These are phyloP conservation scores for Samia ricini DNA, from an alignment of 1,140 invertebrate genomes.

Conservation along the genomic window DNA sequence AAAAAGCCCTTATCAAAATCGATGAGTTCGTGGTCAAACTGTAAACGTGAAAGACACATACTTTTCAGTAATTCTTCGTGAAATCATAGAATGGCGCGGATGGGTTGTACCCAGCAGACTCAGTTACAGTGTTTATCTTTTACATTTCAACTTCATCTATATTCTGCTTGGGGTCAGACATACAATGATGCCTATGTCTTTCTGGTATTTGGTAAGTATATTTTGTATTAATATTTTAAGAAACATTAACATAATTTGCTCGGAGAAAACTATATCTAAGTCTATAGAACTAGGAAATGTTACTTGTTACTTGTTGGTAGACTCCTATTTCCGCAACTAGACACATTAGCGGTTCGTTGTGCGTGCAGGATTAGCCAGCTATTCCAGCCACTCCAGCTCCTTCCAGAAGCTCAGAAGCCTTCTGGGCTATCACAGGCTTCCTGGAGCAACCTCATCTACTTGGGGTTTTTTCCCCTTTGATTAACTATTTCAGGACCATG, in stretches of 20 bases:
- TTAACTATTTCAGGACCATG: no score
- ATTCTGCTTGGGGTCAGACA: not conserved
- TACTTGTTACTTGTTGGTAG: no score
- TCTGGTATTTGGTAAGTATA: not conserved
- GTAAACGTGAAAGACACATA: not conserved
- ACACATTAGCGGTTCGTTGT: no score
- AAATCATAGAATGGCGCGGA: conserved; percentile 30
- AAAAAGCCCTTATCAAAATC: not conserved
- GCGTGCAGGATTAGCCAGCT: no score
- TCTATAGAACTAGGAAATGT: no score
- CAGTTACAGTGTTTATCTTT: not conserved
- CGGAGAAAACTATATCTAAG: no score
- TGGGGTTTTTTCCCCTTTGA: not conserved
- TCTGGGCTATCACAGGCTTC: no score
- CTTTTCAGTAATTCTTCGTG: conserved; percentile 13
- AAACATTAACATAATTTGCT: not conserved
- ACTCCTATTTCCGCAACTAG: no score
- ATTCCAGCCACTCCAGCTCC: no score
- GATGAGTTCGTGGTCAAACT: not conserved
- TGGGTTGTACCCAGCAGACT: conserved; percentile 30
- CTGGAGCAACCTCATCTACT: no score
- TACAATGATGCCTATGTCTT: not conserved
- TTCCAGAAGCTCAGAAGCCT: no score
- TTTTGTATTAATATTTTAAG: not conserved
- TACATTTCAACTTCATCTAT: conserved; percentile 7